A percentile compares a stretch with the other conserved stretches of the same genome.
These are phyloP conservation scores for Ophion obscuratus DNA, from an alignment of 2,888 invertebrate genomes.

Conservation along the genomic window DNA sequence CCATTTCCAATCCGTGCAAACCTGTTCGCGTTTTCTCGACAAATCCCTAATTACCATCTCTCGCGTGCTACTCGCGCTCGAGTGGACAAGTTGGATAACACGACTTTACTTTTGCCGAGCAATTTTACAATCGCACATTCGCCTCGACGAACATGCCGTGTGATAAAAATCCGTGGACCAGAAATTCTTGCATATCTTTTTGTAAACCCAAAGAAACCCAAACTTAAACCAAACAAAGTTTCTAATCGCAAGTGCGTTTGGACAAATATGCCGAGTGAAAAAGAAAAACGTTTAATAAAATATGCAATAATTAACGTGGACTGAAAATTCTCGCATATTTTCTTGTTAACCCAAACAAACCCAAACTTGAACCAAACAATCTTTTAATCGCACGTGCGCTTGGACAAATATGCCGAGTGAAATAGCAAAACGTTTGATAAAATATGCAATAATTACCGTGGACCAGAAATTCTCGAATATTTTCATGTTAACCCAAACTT, in stretches of 20 bases:
- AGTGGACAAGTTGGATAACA: background rate
- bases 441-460: background rate
- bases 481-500: background rate
- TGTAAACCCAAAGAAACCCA: background rate
- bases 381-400: no score
- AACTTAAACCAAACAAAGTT: background rate
- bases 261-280: no score
- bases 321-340: no score
- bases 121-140: background rate
- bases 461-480: background rate
- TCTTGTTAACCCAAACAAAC: background rate
- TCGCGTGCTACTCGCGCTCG: background rate
- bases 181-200: no score
- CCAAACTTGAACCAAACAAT: no score
- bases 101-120: background rate
- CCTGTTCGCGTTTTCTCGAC: slow-evolving; percentile 2
- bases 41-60: slow-evolving; percentile 13
- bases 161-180: background rate
- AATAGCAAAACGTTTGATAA: background rate
- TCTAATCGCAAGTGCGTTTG: no score
- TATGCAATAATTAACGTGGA: no score
- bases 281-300: no score
- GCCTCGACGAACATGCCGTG: background rate
- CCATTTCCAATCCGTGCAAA: slow-evolving; percentile 8
- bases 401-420: no score